Base-by-base conservation (phyloP, 2,888 invertebrate species). In the Thereva nobilitata region DNA sequence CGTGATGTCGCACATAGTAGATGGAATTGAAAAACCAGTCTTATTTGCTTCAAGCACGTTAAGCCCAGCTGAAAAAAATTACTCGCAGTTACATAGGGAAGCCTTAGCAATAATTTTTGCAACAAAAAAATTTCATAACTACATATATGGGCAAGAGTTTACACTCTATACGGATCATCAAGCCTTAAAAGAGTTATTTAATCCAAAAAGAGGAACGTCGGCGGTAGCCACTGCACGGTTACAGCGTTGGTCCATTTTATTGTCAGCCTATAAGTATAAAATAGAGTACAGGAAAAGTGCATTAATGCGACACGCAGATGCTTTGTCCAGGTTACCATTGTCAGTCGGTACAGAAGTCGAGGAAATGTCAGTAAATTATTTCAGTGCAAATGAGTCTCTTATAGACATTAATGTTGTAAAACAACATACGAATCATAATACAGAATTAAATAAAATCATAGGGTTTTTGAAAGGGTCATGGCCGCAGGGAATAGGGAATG, bases 71-170 rank as follows among this genome's bases (percentile, higher is more conserved):
- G 53, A 64, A 50, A 61, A 40, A 42, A 72, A 72, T 38, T 75
- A 77, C 70, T 77, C 73, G 2, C 74, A 76, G 53, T 64, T 74
- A n/a, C 73, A 76, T 45, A 68, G 72, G 5, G 75, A 76, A 72
- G 78, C 76, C 3, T 71, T 79, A 6, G 75, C 76, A 9, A 72
- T 80, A 4, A 70, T 79, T 9, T 80, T 73, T 68, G 79, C 77
- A 1, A 74, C 80, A 2, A 73, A 74, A 37, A 76, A 76, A 70
- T 82, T 81, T 72, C 76, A 79, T 59, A 72, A 77, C 35, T 82
- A 78, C 70, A 52, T 82, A 3, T 79, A 73, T 71, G 82, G 80
- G 4, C 12, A 70, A 9, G 44, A 66, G 35, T 73, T 74, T 55
- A 54, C 34, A 5, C 34, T 74, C 40, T 40, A 68, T 61, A 72